Conservation (phyloP, 2,113 vertebrate genomes). For the Megaleporinus macrocephalus region DNA sequence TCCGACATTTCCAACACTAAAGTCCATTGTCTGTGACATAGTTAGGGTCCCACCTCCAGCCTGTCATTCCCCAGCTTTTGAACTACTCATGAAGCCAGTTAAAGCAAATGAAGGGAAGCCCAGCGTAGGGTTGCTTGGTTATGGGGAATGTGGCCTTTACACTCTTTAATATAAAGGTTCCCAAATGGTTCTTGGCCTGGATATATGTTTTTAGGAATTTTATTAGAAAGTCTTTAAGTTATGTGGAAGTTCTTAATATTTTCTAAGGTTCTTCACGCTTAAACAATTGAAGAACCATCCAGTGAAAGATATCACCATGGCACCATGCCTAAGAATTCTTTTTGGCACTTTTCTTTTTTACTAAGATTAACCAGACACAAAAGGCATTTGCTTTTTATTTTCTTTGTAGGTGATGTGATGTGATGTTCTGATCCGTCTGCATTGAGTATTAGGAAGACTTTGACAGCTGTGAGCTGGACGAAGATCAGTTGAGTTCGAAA, state of each 20-base stretch:
- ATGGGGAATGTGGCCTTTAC: not conserved
- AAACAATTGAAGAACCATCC: no score
- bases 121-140: slow-evolving; percentile 14
- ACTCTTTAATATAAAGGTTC: no score
- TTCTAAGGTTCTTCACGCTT: no score
- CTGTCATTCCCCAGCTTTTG: slow-evolving; percentile 10
- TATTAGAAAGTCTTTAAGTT: no score
- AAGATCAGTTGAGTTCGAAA: slow-evolving; percentile 46
- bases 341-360: no score
- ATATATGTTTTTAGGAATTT: no score
- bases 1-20: slow-evolving; percentile 43
- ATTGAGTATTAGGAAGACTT: slow-evolving; percentile 37
- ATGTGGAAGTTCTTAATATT: no score
- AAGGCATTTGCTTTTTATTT: slow-evolving; percentile 13
- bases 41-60: not conserved
- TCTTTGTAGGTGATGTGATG: not conserved
- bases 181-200: no score
- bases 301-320: not conserved
- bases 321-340: not conserved
- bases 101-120: not conserved
- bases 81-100: not conserved
- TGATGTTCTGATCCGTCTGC: slow-evolving; percentile 4
- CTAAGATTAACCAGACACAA: not conserved
- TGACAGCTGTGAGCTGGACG: slow-evolving; percentile 41
- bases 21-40: slow-evolving; percentile 43